Percentiles rank a stretch among this genome's conserved stretches.
phyloP scores from a whole-genome alignment of 2,888 invertebrate genomes.

The Tricholauxania praeusta region DNA sequence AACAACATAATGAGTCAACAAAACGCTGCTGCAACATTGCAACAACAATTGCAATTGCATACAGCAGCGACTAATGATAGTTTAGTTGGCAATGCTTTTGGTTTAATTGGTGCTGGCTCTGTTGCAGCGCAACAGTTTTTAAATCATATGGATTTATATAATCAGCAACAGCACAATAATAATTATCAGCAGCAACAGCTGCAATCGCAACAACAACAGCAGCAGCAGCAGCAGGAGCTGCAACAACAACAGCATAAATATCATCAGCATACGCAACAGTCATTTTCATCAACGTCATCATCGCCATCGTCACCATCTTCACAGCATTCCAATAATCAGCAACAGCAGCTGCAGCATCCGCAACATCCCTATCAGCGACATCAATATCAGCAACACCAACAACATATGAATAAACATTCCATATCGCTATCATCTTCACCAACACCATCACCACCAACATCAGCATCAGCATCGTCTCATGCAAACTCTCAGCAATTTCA shows the following conservation, averaged over 20 bases:
- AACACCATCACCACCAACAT: conserved; percentile 50
- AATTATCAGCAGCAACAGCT: conserved; percentile 43
- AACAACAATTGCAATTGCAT: conserved; percentile 45
- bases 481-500: conserved; percentile 45
- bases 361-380: conserved; percentile 48
- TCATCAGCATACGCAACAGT: conserved; percentile 47
- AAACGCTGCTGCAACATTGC: conserved; percentile 36
- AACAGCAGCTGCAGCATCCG: conserved; percentile 46
- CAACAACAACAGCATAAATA: conserved; percentile 38
- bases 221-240: conserved; percentile 44
- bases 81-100: conserved; percentile 56
- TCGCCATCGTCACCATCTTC: conserved; percentile 41
- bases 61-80: conserved; percentile 52
- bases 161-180: conserved; percentile 51
- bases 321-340: conserved; percentile 29
- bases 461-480: conserved; percentile 51
- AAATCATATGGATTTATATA: conserved; percentile 58
- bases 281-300: conserved; percentile 29
- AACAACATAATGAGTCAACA: conserved; percentile 41
- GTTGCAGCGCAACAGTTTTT: conserved; percentile 55
- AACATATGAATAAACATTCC: conserved; percentile 52
- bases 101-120: conserved; percentile 49
- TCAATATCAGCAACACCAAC: conserved; percentile 50
- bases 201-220: conserved; percentile 41
- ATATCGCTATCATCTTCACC: conserved; percentile 56